A percentile compares a stretch with the other conserved stretches of the same genome.
Evolutionary conservation across 2,888 invertebrate genomes (phyloP).

Genomic region (Euclidia mi): DNA sequence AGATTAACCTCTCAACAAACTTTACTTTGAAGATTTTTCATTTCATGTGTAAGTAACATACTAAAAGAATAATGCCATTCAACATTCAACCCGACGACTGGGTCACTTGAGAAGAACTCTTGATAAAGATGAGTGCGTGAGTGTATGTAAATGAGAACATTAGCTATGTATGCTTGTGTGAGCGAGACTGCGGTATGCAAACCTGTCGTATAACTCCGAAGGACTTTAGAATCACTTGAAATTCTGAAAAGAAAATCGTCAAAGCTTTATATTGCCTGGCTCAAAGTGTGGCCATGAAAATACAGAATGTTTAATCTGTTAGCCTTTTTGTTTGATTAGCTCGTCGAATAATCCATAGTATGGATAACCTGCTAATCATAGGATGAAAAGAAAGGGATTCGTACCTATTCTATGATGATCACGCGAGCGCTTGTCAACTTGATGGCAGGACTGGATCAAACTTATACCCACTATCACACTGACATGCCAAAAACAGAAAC

Average conservation of each 20-base stretch:
- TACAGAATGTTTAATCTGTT: slow-evolving; percentile 25
- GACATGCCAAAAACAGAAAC: no score
- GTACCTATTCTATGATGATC: no score
- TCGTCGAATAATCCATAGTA: no score
- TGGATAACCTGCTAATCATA: no score
- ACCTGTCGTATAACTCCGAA: slow-evolving; percentile 71
- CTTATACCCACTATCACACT: no score
- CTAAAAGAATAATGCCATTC: not conserved
- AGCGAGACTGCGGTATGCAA: slow-evolving; percentile 57
- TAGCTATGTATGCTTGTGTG: slow-evolving; percentile 12
- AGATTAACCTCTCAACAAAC: not conserved
- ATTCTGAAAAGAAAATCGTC: slow-evolving; percentile 87
- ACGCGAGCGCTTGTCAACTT: no score
- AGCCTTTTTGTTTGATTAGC: no score
- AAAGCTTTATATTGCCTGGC: slow-evolving; percentile 87
- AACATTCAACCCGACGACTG: slow-evolving; percentile 1
- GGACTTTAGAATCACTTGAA: slow-evolving; percentile 86
- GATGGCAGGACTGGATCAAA: no score
- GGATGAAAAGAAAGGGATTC: no score
- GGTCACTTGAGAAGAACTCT: slow-evolving; percentile 8
- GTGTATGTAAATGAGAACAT: slow-evolving; percentile 40
- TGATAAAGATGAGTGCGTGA: slow-evolving; percentile 18
- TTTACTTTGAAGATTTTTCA: not conserved
- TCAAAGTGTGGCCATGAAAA: slow-evolving; percentile 64
- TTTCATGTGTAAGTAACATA: not conserved